Conservation (phyloP, 2,113 vertebrate genomes). For the Malurus alboscapulatus region DNA sequence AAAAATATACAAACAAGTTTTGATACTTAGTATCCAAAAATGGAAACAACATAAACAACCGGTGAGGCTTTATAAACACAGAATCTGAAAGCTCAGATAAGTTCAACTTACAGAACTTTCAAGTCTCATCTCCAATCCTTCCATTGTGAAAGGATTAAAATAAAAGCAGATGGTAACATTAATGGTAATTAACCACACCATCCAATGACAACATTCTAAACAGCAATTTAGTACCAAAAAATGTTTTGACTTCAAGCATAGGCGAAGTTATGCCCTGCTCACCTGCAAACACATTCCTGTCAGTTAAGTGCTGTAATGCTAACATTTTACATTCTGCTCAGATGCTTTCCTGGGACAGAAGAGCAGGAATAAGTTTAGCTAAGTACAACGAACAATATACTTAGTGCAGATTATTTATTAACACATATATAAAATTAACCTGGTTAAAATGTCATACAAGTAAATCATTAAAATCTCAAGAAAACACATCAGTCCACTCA, state of each 20-base stretch:
- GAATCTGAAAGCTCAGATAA: neutral
- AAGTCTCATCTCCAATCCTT: neutral
- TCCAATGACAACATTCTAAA: neutral
- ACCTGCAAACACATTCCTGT: neutral
- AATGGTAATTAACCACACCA: neutral
- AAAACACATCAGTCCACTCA: neutral
- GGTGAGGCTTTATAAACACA: accelerated
- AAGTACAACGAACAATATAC: neutral
- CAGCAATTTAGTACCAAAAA: neutral
- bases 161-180: neutral
- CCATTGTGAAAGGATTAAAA: neutral
- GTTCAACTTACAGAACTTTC: neutral
- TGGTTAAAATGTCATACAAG: neutral
- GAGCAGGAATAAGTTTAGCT: neutral
- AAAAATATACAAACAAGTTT: neutral
- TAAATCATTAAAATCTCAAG: neutral
- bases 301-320: neutral
- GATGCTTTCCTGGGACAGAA: accelerated
- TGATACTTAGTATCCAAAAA: neutral
- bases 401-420: neutral
- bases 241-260: neutral
- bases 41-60: neutral
- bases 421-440: neutral
- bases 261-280: neutral
- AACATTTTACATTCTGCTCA: accelerated